These are phyloP conservation scores for Clanis bilineata DNA, from an alignment of 2,888 invertebrate genomes.

Conservation along the genomic window DNA sequence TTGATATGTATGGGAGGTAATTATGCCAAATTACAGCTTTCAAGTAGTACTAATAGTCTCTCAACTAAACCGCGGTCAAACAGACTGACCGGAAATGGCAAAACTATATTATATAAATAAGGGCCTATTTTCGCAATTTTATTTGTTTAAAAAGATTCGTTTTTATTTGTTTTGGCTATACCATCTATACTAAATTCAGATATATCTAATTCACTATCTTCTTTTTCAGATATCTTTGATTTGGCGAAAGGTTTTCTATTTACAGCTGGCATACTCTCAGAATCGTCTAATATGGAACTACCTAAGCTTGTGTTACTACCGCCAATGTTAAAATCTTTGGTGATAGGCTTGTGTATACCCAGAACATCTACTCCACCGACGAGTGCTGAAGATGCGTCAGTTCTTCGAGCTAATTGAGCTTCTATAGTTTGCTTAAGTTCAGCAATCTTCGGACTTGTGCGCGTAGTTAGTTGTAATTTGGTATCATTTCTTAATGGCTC, in stretches of 20 bases:
- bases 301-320: constrained; percentile 75
- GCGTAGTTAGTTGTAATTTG: constrained; percentile 67
- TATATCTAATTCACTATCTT: constrained; percentile 72
- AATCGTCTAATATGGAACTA: constrained; percentile 74
- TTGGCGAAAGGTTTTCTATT: constrained; percentile 55
- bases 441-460: constrained; percentile 79
- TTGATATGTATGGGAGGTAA: too few species aligned
- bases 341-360: constrained; percentile 47
- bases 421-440: constrained; percentile 81
- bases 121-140: not conserved
- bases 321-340: constrained; percentile 54
- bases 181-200: constrained; percentile 71
- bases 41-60: too few species aligned
- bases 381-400: constrained; percentile 53
- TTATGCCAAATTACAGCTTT: too few species aligned
- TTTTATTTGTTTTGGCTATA: constrained; percentile 48
- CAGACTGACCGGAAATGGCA: too few species aligned
- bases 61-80: too few species aligned
- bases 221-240: constrained; percentile 53
- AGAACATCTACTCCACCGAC: constrained; percentile 67
- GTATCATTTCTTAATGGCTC: constrained; percentile 59
- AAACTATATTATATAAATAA: not conserved
- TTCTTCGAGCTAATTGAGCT: constrained; percentile 71
- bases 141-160: constrained; percentile 47
- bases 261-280: constrained; percentile 48